Conservation (phyloP, 2,113 vertebrate species). For the Spermophilus dauricus region DNA sequence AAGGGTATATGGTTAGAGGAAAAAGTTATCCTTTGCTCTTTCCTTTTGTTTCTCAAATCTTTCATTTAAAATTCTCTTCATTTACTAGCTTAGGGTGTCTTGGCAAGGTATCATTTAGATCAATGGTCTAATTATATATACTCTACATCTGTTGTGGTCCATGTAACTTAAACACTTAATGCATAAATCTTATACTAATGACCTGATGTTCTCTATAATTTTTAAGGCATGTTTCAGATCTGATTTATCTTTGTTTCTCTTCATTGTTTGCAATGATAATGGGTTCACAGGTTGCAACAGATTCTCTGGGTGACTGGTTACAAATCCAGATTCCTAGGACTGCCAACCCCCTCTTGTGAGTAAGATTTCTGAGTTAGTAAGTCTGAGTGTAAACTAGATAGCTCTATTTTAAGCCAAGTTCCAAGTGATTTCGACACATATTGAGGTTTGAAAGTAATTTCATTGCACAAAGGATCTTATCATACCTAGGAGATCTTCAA, state of each 20-base stretch:
- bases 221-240: background rate
- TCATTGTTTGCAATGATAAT: background rate
- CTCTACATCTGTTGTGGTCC: background rate
- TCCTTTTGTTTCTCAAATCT: background rate
- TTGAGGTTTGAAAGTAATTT: slow-evolving; percentile 19
- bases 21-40: background rate
- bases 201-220: background rate
- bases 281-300: background rate
- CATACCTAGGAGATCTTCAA: background rate
- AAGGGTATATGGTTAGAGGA: background rate
- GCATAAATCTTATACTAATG: background rate
- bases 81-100: background rate
- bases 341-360: background rate
- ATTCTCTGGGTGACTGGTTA: background rate
- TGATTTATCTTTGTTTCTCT: background rate
- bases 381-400: background rate
- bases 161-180: background rate
- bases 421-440: slow-evolving; percentile 5
- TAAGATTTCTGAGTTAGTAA: background rate
- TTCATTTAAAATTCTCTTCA: slow-evolving; percentile 16
- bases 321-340: background rate
- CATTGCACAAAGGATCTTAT: background rate
- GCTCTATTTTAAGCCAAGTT: slow-evolving; percentile 29
- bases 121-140: background rate
- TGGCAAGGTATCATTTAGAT: background rate